Evolutionary conservation across 2,113 vertebrate genomes (phyloP).

Genomic region (Rattus norvegicus): DNA sequence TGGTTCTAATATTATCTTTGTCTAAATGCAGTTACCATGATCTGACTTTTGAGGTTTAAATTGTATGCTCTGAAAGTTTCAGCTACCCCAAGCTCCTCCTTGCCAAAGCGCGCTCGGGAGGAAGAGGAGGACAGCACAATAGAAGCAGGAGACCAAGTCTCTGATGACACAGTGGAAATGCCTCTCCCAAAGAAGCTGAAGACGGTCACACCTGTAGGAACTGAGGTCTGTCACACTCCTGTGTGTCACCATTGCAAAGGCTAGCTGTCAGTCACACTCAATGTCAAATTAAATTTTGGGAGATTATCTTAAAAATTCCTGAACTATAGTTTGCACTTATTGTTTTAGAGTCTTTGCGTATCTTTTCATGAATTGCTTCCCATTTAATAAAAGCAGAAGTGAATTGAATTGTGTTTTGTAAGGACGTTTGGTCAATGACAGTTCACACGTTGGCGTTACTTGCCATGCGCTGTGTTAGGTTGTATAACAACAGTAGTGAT

Average conservation of each 20-base stretch:
- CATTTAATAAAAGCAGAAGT: background rate
- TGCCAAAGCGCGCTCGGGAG: constrained; percentile 95
- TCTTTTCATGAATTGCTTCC: constrained; percentile 29
- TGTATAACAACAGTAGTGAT: background rate
- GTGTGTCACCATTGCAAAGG: background rate
- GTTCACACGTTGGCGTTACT: background rate
- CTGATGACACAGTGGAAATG: constrained; percentile 92
- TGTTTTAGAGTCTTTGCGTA: background rate
- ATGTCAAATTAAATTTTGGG: background rate
- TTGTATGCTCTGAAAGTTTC: constrained; percentile 88
- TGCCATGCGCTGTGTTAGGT: background rate
- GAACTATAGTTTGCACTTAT: background rate
- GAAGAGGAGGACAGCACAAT: constrained; percentile 93
- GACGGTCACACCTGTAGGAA: constrained; percentile 92
- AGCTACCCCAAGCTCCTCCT: constrained; percentile 92
- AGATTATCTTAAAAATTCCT: background rate
- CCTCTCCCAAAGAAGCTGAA: constrained; percentile 95
- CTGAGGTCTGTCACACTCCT: constrained; percentile 88
- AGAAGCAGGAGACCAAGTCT: constrained; percentile 89
- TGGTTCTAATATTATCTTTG: background rate
- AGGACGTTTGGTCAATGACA: background rate
- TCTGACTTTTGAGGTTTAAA: constrained; percentile 31
- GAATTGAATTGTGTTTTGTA: background rate
- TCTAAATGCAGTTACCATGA: background rate
- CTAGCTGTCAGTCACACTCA: background rate